phyloP scores from a whole-genome alignment of 2,113 vertebrate genomes.

The Chloroceryle aenea region DNA sequence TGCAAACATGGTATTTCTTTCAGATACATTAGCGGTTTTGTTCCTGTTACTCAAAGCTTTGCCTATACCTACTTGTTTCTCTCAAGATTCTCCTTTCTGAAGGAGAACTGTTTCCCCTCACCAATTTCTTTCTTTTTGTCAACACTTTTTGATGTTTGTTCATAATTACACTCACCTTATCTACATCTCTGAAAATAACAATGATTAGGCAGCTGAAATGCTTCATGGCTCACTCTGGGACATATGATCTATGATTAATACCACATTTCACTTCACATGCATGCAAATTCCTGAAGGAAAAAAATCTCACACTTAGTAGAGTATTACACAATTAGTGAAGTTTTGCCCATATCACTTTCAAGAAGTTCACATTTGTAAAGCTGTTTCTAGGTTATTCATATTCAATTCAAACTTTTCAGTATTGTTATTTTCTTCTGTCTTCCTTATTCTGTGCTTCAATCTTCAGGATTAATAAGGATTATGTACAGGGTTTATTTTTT shows the following conservation, averaged over 20 bases:
- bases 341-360: neutral
- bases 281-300: neutral
- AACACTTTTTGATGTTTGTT: neutral
- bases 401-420: neutral
- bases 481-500: neutral
- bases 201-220: neutral
- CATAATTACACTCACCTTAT: neutral
- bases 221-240: neutral
- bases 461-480: neutral
- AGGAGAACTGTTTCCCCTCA: neutral
- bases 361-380: neutral
- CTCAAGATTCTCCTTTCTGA: neutral
- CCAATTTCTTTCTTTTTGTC: neutral
- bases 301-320: neutral
- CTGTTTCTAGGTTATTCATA: neutral
- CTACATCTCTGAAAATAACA: neutral
- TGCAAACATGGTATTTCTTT: neutral
- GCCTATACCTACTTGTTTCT: neutral
- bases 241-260: neutral
- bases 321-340: neutral
- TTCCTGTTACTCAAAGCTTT: neutral
- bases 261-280: accelerated
- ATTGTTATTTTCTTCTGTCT: neutral
- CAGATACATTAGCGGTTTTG: neutral
- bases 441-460: neutral